Evolutionary conservation across 1,140 invertebrate species (phyloP), one percentile per base, ranked within the genome.

Genomic region (Eupristina koningsbergeri): DNA sequence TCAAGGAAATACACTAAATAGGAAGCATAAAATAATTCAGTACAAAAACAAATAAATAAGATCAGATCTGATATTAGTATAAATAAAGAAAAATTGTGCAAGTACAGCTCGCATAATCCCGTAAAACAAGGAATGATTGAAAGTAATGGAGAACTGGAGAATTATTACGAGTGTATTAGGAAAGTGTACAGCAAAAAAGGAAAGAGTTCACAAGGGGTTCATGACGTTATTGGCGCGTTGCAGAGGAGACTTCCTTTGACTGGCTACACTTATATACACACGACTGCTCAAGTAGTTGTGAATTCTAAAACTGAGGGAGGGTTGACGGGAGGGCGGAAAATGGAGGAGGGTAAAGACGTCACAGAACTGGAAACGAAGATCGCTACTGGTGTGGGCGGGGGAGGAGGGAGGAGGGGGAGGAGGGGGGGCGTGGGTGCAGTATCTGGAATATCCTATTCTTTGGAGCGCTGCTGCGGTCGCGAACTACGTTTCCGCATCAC

Each of bases 161-260:
- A 71, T 39, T 41, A 71, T 41, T 71, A 36, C 19, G 13, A n/a
- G 5, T 41, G 29, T 31, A 0, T 67, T 36, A 36, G 29, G 5
- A 11, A 36, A 69, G 17, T 39, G 29, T 34, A 29, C 34, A 64
- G 11, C 63, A 34, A 34, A 34, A 31, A 69, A 15, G 45, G 39
- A 45, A 45, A n/a, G 69, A 47, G 0, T 9, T 26, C 13, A 45
- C 15, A 71, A 39, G 64, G 9, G 19, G 64, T 36, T 45, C 67
- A 36, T 41, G 39, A 22, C 67, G 69, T 19, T 53, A 50, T 75
- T 75, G 45, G n/a, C n/a, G 73, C 45, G 15, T 75, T 75, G 47
- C 45, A 26, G 29, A 50, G 6, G 26, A 50, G 47, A 69, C 6
- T 39, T 39, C 9, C 34, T 34, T n/a, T 15, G 34, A 69, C 19